A percentile compares a stretch with the other conserved stretches of the same genome.
Evolutionary conservation across 2,113 vertebrate species (phyloP).

Genomic region (Megaptera novaeangliae): DNA sequence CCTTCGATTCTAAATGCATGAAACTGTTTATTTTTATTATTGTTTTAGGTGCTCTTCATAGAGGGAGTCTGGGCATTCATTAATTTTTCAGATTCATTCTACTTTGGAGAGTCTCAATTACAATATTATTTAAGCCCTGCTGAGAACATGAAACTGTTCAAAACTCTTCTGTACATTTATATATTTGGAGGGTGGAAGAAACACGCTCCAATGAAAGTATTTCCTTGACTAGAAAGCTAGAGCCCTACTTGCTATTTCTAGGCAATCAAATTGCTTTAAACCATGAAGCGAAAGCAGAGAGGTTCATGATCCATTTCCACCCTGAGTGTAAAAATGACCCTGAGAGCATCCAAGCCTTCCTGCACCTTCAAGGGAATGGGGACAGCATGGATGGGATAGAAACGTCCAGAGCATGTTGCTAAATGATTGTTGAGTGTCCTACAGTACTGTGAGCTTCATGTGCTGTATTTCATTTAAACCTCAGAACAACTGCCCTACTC

Average conservation of each 20-base stretch:
- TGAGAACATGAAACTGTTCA: not conserved
- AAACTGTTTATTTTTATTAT: not conserved
- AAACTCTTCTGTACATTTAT: not conserved
- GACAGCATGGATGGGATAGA: not conserved
- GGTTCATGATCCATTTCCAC: not conserved
- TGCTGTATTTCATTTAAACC: not conserved
- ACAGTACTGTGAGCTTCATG: not conserved
- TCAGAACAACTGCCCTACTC: not conserved
- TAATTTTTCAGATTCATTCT: not conserved
- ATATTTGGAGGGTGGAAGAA: not conserved
- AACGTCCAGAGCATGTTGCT: not conserved
- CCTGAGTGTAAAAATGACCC: not conserved
- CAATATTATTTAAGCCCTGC: not conserved
- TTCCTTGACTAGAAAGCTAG: not conserved
- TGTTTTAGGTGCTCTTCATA: not conserved
- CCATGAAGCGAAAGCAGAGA: not conserved
- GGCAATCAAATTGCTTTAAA: not conserved
- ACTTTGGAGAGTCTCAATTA: not conserved
- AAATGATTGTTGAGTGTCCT: not conserved
- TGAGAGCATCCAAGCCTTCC: not conserved
- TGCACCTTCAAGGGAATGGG: not conserved
- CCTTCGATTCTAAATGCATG: not conserved
- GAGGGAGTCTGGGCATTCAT: not conserved
- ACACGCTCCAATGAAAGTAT: not conserved
- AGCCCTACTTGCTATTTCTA: not conserved